phyloP scores from a whole-genome alignment of 1,140 invertebrate species.

The Neocloeon triangulifer region DNA sequence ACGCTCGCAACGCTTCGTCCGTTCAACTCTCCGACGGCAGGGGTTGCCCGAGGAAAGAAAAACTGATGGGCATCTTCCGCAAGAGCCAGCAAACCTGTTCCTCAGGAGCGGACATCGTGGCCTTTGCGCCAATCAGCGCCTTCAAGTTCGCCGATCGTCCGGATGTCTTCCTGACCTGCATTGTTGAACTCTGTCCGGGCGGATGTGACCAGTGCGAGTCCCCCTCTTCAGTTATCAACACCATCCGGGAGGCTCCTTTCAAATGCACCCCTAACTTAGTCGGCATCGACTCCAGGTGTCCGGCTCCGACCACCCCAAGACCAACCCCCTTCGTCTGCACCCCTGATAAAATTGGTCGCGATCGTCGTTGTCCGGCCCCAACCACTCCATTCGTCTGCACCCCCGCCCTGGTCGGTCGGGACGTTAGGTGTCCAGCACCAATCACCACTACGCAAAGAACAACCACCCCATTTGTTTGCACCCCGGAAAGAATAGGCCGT shows the following conservation, averaged over 20 bases:
- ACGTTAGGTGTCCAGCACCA: conserved; percentile 9
- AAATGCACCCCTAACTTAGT: not conserved
- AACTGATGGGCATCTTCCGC: conserved; percentile 38
- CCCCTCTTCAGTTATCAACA: not conserved
- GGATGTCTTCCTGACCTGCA: conserved; percentile 49
- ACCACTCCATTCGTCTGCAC: conserved; percentile 1
- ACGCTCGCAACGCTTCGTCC: conserved; percentile 28
- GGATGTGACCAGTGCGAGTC: not conserved
- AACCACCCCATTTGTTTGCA: too few species aligned
- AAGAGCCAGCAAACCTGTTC: conserved; percentile 23
- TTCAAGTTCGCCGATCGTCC: conserved; percentile 49
- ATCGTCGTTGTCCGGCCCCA: not conserved
- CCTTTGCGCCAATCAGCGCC: conserved; percentile 40
- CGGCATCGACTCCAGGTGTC: not conserved
- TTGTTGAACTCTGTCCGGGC: conserved; percentile 24
- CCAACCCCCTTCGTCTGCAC: not conserved
- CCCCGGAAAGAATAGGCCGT: too few species aligned
- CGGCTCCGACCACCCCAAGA: not conserved
- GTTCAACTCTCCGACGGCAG: conserved; percentile 36
- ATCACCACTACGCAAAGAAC: not conserved
- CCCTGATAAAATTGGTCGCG: conserved; percentile 3
- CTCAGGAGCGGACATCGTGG: conserved; percentile 31
- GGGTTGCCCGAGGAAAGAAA: conserved; percentile 41
- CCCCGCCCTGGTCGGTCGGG: too few species aligned
- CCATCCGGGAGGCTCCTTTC: not conserved